phyloP scores from a whole-genome alignment of 1,140 invertebrate genomes.

The Tyrophagus putrescentiae region DNA sequence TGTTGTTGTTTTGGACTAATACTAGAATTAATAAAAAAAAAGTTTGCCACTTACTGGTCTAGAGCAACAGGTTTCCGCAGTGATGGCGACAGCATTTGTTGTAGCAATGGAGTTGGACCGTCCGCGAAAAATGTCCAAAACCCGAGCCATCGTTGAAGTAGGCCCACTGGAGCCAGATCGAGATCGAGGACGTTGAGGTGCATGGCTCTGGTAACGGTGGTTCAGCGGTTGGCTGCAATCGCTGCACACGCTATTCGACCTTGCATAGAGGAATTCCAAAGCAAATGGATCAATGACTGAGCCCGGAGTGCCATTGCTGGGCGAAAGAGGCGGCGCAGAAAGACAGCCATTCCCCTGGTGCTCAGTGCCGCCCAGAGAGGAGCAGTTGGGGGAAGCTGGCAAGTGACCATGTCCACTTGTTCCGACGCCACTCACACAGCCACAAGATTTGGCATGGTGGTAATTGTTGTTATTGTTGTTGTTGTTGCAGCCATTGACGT shows the following conservation, averaged over 20 bases:
- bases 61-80: neutral
- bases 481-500: neutral
- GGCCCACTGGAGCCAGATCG: slow-evolving; percentile 5
- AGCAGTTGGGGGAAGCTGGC: neutral
- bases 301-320: too few relatives aligned
- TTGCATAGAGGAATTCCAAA: slow-evolving; percentile 4
- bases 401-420: neutral
- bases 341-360: neutral
- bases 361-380: neutral
- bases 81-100: slow-evolving; percentile 1
- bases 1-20: too few relatives aligned
- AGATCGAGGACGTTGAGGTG: too few relatives aligned
- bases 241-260: neutral
- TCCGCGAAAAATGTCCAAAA: slow-evolving; percentile 10
- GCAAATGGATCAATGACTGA: slow-evolving; percentile 13
- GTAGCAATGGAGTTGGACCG: slow-evolving; percentile 13
- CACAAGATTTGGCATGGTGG: slow-evolving; percentile 1
- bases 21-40: neutral
- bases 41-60: slow-evolving; percentile 2
- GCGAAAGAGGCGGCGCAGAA: neutral
- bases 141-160: slow-evolving; percentile 10
- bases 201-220: too few relatives aligned
- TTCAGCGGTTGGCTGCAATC: too few relatives aligned
- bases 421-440: neutral
- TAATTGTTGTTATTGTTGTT: slow-evolving; percentile 1